Conservation (phyloP, 1,140 invertebrate species). For the Trichonephila clavata region DNA sequence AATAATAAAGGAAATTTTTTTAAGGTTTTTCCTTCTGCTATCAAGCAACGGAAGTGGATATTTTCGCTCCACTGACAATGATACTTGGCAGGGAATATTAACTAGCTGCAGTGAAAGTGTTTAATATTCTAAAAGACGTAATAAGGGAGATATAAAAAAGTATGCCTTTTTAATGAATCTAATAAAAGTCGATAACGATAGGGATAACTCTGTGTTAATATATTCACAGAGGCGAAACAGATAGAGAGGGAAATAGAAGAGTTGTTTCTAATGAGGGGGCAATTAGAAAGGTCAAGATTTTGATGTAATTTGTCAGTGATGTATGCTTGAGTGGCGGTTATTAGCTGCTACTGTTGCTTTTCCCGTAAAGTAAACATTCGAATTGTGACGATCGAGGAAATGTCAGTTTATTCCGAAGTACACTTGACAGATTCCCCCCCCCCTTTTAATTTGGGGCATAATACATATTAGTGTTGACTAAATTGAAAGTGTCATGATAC, state of each 20-base stretch:
- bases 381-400: neutral
- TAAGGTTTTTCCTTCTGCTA: neutral
- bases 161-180: conserved; percentile 44
- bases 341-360: conserved; percentile 6
- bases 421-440: no score
- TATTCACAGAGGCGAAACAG: neutral
- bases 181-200: conserved; percentile 10
- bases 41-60: conserved; percentile 9
- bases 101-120: conserved; percentile 46
- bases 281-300: conserved; percentile 38
- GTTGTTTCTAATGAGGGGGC: neutral
- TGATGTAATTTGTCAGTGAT: neutral
- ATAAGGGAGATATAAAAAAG: conserved; percentile 37
- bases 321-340: neutral
- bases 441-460: no score
- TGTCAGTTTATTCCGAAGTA: neutral
- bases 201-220: neutral
- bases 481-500: no score
- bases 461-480: no score
- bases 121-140: conserved; percentile 54
- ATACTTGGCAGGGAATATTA: conserved; percentile 31
- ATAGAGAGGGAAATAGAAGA: neutral
- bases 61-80: conserved; percentile 47
- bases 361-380: neutral
- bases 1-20: neutral